Percentiles rank a stretch among this genome's conserved stretches.
phyloP scores from a whole-genome alignment of 2,888 invertebrate genomes.

The Xylota sylvarum region DNA sequence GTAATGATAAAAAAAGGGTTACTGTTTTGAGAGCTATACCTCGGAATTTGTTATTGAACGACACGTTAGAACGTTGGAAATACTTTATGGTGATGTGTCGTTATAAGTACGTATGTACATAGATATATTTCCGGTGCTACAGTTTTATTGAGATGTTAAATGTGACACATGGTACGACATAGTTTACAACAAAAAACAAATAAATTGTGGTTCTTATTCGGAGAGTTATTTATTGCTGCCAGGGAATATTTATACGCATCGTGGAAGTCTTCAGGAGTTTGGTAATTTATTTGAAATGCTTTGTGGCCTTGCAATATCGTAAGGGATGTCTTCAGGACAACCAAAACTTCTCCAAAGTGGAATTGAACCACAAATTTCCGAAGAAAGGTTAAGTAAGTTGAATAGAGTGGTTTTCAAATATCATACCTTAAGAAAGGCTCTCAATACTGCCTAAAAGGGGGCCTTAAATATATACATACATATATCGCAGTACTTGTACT shows the following conservation, averaged over 20 bases:
- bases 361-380: too few species aligned
- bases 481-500: too few species aligned
- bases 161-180: neutral
- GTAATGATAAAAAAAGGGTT: constrained; percentile 1
- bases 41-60: neutral
- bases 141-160: neutral
- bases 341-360: too few species aligned
- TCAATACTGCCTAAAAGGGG: too few species aligned
- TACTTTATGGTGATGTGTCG: neutral
- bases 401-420: too few species aligned
- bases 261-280: neutral
- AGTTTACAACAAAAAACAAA: neutral
- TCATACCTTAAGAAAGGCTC: too few species aligned
- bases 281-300: neutral
- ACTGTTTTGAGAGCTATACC: neutral
- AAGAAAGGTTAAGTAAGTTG: too few species aligned
- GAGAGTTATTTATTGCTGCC: neutral
- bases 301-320: neutral
- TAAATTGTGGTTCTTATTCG: neutral
- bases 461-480: too few species aligned
- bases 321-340: neutral
- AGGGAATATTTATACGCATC: neutral
- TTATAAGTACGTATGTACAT: neutral
- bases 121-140: neutral
- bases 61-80: constrained; percentile 9